Percentiles rank a stretch among this genome's conserved stretches.
phyloP scores from a whole-genome alignment of 92 coral and sea anemone genomes.

The Metridium senile region DNA sequence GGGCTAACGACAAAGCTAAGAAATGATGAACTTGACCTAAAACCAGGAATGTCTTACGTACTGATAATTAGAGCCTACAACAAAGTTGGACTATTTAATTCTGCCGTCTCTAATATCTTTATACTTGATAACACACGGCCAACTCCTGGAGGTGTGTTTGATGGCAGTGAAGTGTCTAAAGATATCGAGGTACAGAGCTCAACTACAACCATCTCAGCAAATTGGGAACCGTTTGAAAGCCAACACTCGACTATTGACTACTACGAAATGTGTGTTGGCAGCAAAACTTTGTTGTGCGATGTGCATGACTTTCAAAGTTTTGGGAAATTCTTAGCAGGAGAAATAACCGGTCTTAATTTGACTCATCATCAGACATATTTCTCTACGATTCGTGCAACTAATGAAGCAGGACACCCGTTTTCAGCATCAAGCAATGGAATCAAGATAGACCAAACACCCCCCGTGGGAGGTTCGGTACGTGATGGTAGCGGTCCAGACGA shows the following conservation, averaged over 20 bases:
- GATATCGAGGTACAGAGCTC: conserved; percentile 82
- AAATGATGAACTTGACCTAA: conserved; percentile 62
- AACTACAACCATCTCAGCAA: conserved; percentile 64
- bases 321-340: conserved; percentile 49
- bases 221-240: conserved; percentile 87
- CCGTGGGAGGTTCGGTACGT: conserved; percentile 65
- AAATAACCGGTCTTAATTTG: conserved; percentile 60
- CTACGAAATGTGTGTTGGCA: conserved; percentile 90
- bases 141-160: conserved; percentile 72
- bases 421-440: conserved; percentile 78
- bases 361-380: conserved; percentile 69
- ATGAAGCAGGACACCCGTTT: conserved; percentile 74
- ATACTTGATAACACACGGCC: conserved; percentile 61
- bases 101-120: conserved; percentile 75
- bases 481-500: conserved; percentile 74
- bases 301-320: conserved; percentile 51
- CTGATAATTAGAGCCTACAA: conserved; percentile 81
- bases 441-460: conserved; percentile 80
- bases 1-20: conserved; percentile 52
- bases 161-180: conserved; percentile 45
- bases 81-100: conserved; percentile 64
- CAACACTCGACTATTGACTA: conserved; percentile 59
- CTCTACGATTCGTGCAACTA: conserved; percentile 73
- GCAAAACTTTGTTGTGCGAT: conserved; percentile 66
- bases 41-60: conserved; percentile 74